phyloP scores from a whole-genome alignment of 2,888 invertebrate species.

The Atherix ibis region DNA sequence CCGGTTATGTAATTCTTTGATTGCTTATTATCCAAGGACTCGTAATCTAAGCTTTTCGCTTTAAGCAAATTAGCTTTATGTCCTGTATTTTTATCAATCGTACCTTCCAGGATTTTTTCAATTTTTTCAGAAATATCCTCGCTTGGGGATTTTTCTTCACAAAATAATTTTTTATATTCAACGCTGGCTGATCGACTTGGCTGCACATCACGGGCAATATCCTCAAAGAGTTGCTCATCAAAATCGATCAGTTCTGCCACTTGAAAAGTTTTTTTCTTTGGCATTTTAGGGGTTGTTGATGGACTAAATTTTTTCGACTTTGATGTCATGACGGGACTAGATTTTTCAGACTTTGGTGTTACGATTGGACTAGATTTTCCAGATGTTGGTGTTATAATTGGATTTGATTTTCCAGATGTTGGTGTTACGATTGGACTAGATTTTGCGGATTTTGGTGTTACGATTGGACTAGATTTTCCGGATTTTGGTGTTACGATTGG shows the following conservation, averaged over 20 bases:
- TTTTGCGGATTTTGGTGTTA: neutral
- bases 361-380: conserved; percentile 15
- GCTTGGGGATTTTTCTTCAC: conserved; percentile 29
- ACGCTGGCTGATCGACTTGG: conserved; percentile 24
- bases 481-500: conserved; percentile 10
- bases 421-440: no score
- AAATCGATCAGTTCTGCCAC: conserved; percentile 12
- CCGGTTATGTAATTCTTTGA: no score
- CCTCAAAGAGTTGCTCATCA: conserved; percentile 26
- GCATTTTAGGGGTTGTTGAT: neutral
- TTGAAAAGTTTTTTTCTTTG: neutral
- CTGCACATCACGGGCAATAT: conserved; percentile 21
- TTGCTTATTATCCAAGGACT: no score
- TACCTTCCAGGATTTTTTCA: conserved; percentile 20
- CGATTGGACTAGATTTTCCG: conserved; percentile 4
- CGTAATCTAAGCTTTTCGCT: conserved; percentile 23
- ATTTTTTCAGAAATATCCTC: conserved; percentile 29
- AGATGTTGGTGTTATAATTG: no score
- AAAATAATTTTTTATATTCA: conserved; percentile 28
- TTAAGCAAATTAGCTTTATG: conserved; percentile 14
- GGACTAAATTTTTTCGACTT: neutral
- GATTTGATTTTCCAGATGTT: no score
- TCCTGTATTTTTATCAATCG: no score
- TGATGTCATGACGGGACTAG: neutral
- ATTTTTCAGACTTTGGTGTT: conserved; percentile 8